Conservation (phyloP, 2,888 invertebrate species). For the Drosophila formosana region DNA sequence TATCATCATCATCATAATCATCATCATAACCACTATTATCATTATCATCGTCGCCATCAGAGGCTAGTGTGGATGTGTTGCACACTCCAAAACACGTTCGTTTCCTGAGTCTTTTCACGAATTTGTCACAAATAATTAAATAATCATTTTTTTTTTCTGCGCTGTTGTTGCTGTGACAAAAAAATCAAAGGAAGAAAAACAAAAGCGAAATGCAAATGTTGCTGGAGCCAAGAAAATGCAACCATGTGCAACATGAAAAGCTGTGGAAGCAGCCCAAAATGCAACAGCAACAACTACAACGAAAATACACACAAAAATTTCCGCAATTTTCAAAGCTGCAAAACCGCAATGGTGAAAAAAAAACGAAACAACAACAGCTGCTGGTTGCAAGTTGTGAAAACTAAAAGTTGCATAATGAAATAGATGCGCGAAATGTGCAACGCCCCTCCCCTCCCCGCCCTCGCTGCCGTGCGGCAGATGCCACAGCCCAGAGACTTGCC, state of each 20-base stretch:
- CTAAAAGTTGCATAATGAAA: constrained; percentile 76
- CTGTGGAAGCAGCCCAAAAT: constrained; percentile 41
- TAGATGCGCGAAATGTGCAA: constrained; percentile 79
- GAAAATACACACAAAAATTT: constrained; percentile 52
- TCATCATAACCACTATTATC: constrained; percentile 7
- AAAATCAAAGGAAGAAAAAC: constrained; percentile 15
- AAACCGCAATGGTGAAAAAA: constrained; percentile 50
- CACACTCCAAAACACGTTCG: constrained; percentile 56
- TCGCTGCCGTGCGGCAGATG: constrained; percentile 58
- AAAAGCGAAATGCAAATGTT: constrained; percentile 69
- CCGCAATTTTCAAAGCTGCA: constrained; percentile 67
- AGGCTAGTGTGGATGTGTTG: constrained; percentile 1
- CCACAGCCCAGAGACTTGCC: constrained; percentile 63
- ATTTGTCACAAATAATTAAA: constrained; percentile 73
- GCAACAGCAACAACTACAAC: constrained; percentile 8
- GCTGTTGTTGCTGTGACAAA: constrained; percentile 26
- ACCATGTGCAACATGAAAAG: constrained; percentile 66
- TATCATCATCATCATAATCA: constrained; percentile 21
- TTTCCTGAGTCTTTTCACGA: constrained; percentile 73
- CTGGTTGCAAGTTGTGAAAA: constrained; percentile 65
- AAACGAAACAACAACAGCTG: constrained; percentile 31
- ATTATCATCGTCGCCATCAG: constrained; percentile 3
- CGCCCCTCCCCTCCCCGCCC: constrained; percentile 28
- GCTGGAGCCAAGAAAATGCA: constrained; percentile 59
- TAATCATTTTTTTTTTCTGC: constrained; percentile 43